A percentile compares a stretch with the other conserved stretches of the same genome.
These are phyloP conservation scores for Onychomys arenicola DNA, from an alignment of 2,797 vertebrate species.

Conservation along the genomic window DNA sequence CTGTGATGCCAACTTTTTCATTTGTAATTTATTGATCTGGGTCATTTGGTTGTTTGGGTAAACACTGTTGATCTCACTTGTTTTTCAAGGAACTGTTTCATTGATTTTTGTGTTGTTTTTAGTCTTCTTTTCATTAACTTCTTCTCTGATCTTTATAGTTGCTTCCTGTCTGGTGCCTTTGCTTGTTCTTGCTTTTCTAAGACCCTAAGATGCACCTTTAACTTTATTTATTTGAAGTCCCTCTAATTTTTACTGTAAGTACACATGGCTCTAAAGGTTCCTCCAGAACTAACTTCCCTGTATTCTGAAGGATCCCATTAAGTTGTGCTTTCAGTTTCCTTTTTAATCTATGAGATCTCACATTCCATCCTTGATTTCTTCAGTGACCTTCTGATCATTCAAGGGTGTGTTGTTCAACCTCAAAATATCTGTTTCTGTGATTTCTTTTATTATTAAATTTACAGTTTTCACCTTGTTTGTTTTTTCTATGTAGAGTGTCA, in stretches of 20 bases:
- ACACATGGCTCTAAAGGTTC: not conserved
- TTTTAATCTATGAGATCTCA: not conserved
- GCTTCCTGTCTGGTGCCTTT: not conserved
- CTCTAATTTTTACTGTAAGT: not conserved
- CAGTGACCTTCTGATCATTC: not conserved
- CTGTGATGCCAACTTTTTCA: not conserved
- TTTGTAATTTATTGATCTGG: not conserved
- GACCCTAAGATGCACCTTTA: not conserved
- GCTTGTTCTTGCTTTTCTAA: not conserved
- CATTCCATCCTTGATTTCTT: not conserved
- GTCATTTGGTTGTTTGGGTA: not conserved
- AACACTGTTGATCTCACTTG: not conserved
- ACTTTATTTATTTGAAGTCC: not conserved
- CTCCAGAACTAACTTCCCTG: not conserved
- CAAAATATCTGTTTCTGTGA: not conserved
- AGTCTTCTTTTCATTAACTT: not conserved
- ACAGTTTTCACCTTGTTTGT: not conserved
- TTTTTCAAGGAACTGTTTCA: not conserved
- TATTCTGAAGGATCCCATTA: not conserved
- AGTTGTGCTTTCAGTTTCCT: not conserved
- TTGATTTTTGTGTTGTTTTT: not conserved
- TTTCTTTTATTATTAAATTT: not conserved
- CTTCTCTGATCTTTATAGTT: not conserved
- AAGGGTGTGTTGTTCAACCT: not conserved
- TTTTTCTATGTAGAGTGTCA: not conserved